Conservation (phyloP, 2,797 vertebrate species). For the Poecilia wingei region DNA sequence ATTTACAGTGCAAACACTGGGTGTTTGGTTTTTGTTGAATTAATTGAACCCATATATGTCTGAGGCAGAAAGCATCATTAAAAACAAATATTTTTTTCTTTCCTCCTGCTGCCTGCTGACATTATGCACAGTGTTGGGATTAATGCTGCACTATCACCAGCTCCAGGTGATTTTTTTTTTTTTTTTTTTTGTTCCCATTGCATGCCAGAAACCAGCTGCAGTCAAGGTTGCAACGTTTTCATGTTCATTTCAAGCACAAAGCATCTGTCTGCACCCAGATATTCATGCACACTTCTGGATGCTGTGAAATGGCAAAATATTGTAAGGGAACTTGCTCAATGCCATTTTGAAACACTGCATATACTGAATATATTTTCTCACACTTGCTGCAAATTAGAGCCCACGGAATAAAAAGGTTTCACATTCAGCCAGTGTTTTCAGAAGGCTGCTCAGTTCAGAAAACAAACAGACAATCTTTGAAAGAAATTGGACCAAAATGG, state of each 20-base stretch:
- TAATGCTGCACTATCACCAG: neutral
- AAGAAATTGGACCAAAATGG: neutral
- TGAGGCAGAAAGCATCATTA: neutral
- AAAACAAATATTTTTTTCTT: neutral
- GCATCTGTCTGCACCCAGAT: constrained; percentile 2
- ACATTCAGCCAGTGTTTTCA: neutral
- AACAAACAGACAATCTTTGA: neutral
- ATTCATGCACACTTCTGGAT: neutral
- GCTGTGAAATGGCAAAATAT: neutral
- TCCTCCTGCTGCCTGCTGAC: neutral
- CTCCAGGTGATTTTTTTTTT: neutral
- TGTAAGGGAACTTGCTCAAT: neutral
- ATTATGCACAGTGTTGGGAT: neutral
- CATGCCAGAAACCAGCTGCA: constrained; percentile 3
- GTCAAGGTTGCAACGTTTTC: neutral
- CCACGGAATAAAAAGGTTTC: neutral
- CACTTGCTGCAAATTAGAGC: constrained; percentile 1
- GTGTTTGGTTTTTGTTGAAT: neutral
- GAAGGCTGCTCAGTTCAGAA: neutral
- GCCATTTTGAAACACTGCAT: neutral
- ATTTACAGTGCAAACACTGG: neutral
- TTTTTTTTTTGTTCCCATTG: neutral
- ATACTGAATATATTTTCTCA: neutral
- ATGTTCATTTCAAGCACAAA: neutral
- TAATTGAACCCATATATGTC: neutral